Evolutionary conservation across 2,888 invertebrate genomes (phyloP), one percentile per base, ranked within the genome.

Genomic region (Aethes cnicana): DNA sequence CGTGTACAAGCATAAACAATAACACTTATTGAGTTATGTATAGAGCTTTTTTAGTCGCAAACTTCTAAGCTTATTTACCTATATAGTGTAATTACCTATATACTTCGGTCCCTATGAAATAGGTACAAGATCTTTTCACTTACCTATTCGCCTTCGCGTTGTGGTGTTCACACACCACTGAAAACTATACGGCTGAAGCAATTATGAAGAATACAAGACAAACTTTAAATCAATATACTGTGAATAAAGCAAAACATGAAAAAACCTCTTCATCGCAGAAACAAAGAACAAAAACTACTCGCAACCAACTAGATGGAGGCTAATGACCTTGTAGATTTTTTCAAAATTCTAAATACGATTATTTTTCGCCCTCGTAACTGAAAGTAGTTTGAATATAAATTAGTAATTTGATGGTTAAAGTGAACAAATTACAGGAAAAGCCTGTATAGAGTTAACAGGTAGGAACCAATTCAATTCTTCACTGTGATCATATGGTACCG

Each of bases 281-380:
- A 84, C 64, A 83, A 84, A 79, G 66, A 83, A 85, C 80, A 85
- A 84, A 86, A 85, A 83, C 72, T 83, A 67, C n/a, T 14, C 54
- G 43, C 5, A 58, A 53, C 86, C 83, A 70, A 64, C 84, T 79
- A 62, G 84, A 84, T 79, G 66, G 47, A 7, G 20, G 41, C 47
- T 35, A 26, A 42, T 37, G 47, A 47, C 35, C 53, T 53, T 47
- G 47, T 47, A 53, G 47, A 53, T 46, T 46, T 52, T 33, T 25
- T 11, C 14, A 35, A 33, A 35, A 52, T 46, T 52, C 32, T 25
- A 26, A 52, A 46, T 39, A 39, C 30, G 32, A 18, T 39, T 32
- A 23, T 39, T 25, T 4, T 1, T 35, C n/a, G n/a, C n/a, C n/a
- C n/a, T n/a, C n/a, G n/a, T n/a, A n/a, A n/a, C n/a, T n/a, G n/a